Conservation (phyloP, 2,113 vertebrate genomes). For the Atlantisia rogersi region DNA sequence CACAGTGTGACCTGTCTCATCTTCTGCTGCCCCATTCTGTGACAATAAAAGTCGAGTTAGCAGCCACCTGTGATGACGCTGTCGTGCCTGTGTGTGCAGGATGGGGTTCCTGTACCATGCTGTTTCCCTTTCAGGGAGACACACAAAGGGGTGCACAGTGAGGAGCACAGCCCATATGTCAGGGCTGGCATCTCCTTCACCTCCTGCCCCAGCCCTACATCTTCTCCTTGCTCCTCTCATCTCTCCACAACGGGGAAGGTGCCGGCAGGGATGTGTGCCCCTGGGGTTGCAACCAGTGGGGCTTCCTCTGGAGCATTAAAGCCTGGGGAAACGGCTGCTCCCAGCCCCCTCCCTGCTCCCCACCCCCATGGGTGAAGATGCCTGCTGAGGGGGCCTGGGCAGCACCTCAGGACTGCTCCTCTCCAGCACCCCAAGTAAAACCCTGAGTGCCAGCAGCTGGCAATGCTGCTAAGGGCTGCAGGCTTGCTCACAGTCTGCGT, state of each 20-base stretch:
- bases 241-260: fast-evolving
- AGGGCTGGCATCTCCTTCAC: too few relatives aligned
- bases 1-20: fast-evolving
- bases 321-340: not conserved
- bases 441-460: not conserved
- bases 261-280: not conserved
- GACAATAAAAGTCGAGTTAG: not conserved
- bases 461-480: fast-evolving
- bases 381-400: fast-evolving
- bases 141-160: fast-evolving
- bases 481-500: fast-evolving
- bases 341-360: not conserved
- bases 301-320: not conserved
- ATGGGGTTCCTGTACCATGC: fast-evolving
- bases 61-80: not conserved
- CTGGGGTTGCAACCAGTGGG: fast-evolving
- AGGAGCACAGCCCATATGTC: too few relatives aligned
- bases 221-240: not conserved
- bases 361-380: fast-evolving
- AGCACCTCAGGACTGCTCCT: not conserved
- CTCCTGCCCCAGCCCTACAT: fast-evolving
- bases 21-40: not conserved
- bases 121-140: not conserved
- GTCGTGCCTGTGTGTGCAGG: fast-evolving
- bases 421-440: not conserved